Evolutionary conservation across 2,113 vertebrate genomes (phyloP), one percentile per base, ranked within the genome.

Genomic region (Labeo rohita): DNA sequence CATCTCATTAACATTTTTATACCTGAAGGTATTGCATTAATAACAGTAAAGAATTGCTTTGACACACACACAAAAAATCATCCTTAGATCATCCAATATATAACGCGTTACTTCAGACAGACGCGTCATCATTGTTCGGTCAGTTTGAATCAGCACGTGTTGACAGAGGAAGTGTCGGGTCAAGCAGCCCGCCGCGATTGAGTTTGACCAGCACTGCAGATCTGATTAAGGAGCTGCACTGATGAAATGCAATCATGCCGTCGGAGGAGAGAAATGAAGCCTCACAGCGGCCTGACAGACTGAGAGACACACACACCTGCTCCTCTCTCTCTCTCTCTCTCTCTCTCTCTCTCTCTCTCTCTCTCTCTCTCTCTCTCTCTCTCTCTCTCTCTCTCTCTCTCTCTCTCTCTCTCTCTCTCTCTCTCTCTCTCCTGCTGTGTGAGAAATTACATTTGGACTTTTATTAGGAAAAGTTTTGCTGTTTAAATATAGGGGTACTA

Each of bases 171-270:
- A 83, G 86, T 87, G 87, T 83, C 49, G 85, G 1, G 89, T 89
- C 39, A 43, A 85, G 90, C 34, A 28, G 85, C 63, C 82, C 84
- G 90, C 91, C 90, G 91, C 90, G n/a, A 63, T 92, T 92, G 91
- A 93, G 90, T 93, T 92, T 91, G 84, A 91, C 63, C 80, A 90
- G 91, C 86, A 91, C 87, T 87, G 74, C 83, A 93, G 92, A 94
- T 94, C 92, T 93, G 92, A 95, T 94, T 93, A 92, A 92, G 70
- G 86, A 89, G 88, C 90, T 89, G 49, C 2, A 90, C 90, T 91
- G 92, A 91, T 91, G 89, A 86, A 89, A 89, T 89, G 81, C 89
- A 90, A 93, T 94, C 92, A 92, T 90, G 85, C 68, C 0, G 47
- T 88, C 88, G 87, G 89, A 89, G 77, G 87, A 85, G 21, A 86